Base-by-base conservation (phyloP, 2,888 invertebrate genomes). In the Synergus laeviventris region DNA sequence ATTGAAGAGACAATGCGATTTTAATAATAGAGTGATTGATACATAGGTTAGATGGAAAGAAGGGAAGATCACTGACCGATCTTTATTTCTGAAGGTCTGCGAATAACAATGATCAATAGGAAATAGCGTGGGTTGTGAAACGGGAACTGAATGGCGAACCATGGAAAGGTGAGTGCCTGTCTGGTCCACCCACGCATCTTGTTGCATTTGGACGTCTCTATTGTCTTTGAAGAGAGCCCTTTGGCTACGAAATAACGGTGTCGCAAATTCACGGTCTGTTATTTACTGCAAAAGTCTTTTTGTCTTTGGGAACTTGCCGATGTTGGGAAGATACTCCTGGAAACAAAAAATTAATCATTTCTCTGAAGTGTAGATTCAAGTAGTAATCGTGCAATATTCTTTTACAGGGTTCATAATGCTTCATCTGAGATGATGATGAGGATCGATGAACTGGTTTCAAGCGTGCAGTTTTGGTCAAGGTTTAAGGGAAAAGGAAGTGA, bases 191-290 rank as follows among this genome's bases (percentile, higher is more conserved):
- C 80, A 84, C 84, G 79, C 82, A 78, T 76, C 80, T 81, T 78
- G 80, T 85, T 81, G 79, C 81, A 81, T 85, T 85, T 80, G 82
- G 82, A 83, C 81, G 79, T 82, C 82, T 85, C 84, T 85, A 85
- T 85, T 85, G 85, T 84, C 84, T 85, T 83, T 82, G 76, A 76
- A 78, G 64, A 24, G 73, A 64, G 76, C 18, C 59, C 78, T 66
- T 78, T 79, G 70, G 78, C 79, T 81, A 80, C 78, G 74, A 79
- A 81, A 81, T 79, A 81, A 80, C 82, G 81, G 80, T 76, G 75
- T 74, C 66, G 45, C 66, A 49, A 21, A 66, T 66, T 66, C 66
- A 66, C 66, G 66, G 45, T 66, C 66, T 66, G 45, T 49, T 49
- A 66, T 66, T 66, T 66, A n/a, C 24, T 45, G 45, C 45, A 24